These are phyloP conservation scores for Bettongia penicillata DNA, from an alignment of 2,113 vertebrate genomes.

Conservation along the genomic window DNA sequence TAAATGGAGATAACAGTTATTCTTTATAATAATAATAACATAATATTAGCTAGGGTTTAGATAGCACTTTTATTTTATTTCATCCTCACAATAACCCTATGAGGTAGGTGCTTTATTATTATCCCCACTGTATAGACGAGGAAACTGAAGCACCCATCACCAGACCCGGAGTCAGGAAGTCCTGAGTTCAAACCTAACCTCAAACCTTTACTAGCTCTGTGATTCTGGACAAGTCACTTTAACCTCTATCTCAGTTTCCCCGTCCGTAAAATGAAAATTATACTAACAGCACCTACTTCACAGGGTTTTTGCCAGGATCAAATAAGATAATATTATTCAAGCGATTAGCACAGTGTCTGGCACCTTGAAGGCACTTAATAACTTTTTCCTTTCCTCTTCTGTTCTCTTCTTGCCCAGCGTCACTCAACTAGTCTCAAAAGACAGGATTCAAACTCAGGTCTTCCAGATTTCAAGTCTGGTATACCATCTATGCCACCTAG, in stretches of 20 bases:
- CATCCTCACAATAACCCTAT: not conserved
- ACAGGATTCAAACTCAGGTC: not conserved
- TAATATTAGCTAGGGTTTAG: not conserved
- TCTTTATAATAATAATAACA: not conserved
- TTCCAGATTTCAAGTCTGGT: not conserved
- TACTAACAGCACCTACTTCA: not conserved
- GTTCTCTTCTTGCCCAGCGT: not conserved
- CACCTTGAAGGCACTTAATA: not conserved
- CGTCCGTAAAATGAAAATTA: not conserved
- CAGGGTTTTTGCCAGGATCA: not conserved
- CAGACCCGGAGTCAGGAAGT: not conserved
- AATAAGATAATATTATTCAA: not conserved
- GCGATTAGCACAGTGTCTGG: not conserved
- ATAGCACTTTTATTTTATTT: not conserved
- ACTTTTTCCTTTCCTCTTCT: not conserved
- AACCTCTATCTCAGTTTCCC: not conserved
- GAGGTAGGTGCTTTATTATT: not conserved
- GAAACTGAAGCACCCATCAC: not conserved
- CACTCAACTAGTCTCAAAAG: no score
- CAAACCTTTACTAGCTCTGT: not conserved
- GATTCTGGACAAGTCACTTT: not conserved
- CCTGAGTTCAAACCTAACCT: not conserved
- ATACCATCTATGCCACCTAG: not conserved
- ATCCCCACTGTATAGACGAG: not conserved
- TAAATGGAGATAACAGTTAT: no score